These are phyloP conservation scores for Ornithoptera alexandrae DNA, from an alignment of 2,888 invertebrate species.

Conservation along the genomic window DNA sequence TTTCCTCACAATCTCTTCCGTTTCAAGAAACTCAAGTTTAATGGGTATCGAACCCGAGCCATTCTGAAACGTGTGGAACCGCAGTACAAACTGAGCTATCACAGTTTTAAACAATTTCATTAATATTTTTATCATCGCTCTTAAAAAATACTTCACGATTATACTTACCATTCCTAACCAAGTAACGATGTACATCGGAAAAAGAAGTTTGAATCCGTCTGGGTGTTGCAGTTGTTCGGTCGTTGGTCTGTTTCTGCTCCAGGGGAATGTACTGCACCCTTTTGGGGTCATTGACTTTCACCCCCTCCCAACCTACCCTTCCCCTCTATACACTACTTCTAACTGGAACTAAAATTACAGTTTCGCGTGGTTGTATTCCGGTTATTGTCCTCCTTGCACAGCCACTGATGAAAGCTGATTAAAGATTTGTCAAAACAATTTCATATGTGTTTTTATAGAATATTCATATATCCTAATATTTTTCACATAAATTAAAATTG, in stretches of 20 bases:
- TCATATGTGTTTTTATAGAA: not conserved
- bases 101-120: too few species aligned
- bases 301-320: conserved; percentile 44
- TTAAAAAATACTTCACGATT: not conserved
- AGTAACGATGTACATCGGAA: not conserved
- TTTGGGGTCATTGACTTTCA: conserved; percentile 51
- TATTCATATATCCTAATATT: not conserved
- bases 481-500: too few species aligned
- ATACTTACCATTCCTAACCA: not conserved
- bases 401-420: conserved; percentile 32
- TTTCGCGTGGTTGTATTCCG: conserved; percentile 58
- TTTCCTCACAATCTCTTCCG: too few species aligned
- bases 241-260: conserved; percentile 61
- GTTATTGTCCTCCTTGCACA: conserved; percentile 41
- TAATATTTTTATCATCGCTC: not conserved
- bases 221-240: conserved; percentile 49
- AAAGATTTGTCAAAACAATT: not conserved
- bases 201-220: conserved; percentile 30
- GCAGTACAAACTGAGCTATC: too few species aligned
- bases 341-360: conserved; percentile 50
- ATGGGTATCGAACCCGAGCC: too few species aligned
- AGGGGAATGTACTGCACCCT: conserved; percentile 54
- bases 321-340: conserved; percentile 49
- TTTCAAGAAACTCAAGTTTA: too few species aligned
- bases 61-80: too few species aligned